Evolutionary conservation across 2,888 invertebrate genomes (phyloP).

Genomic region (Xestia rhomboidea): DNA sequence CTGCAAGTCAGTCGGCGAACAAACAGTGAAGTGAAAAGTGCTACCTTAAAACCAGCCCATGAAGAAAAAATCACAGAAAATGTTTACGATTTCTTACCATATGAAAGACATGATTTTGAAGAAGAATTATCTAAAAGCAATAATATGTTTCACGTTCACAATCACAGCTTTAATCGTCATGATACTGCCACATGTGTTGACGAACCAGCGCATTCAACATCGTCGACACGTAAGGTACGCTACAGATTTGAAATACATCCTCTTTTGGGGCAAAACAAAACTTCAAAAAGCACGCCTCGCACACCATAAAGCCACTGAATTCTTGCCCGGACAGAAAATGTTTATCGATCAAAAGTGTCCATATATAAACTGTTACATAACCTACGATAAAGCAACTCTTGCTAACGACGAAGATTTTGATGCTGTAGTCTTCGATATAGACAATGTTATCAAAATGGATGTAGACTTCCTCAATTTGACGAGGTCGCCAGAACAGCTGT

Average conservation of each 20-base stretch:
- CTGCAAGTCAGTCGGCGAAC: conserved; percentile 36
- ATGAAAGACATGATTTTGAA: conserved; percentile 78
- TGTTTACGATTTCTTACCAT: conserved; percentile 69
- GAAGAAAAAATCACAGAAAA: conserved; percentile 48
- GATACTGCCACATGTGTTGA: conserved; percentile 72
- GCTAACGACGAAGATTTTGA: conserved; percentile 78
- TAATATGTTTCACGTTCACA: conserved; percentile 66
- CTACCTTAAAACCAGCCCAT: conserved; percentile 26
- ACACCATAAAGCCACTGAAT: conserved; percentile 61
- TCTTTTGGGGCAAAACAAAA: conserved; percentile 78
- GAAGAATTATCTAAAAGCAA: conserved; percentile 57
- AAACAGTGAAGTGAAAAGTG: conserved; percentile 24
- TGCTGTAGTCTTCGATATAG: conserved; percentile 80
- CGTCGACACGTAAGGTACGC: conserved; percentile 68
- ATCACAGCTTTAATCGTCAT: conserved; percentile 69
- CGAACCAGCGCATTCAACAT: conserved; percentile 33
- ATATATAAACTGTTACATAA: conserved; percentile 83
- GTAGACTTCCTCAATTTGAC: conserved; percentile 69
- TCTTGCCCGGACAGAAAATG: conserved; percentile 74
- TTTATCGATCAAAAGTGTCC: conserved; percentile 83
- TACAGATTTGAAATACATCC: conserved; percentile 84
- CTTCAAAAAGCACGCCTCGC: conserved; percentile 57
- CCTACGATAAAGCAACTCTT: conserved; percentile 77
- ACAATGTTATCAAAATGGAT: conserved; percentile 73
- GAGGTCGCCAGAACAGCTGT: conserved; percentile 78